Base-by-base conservation (phyloP, 2,888 invertebrate species). In the Therioaphis trifolii region DNA sequence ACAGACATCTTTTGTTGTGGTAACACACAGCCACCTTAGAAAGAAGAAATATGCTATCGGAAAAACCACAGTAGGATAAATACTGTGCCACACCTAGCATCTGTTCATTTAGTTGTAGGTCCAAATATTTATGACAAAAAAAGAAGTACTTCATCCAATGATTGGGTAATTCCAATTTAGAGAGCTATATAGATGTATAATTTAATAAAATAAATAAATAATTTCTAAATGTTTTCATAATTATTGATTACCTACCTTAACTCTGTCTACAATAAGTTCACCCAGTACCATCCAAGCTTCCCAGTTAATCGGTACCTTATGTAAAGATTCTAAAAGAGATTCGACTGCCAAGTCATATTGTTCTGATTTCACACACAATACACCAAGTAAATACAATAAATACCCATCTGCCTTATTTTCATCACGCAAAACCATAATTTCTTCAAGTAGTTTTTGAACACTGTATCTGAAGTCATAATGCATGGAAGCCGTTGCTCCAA, bases 121-220 rank as follows among this genome's bases (percentile, higher is more conserved):
- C 97, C 80, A 97, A 91, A 89, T 95, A 96, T 18, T 95, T 93
- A 88, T 97, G 95, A 0, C 94, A 97, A 85, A 95, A 90, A 89
- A 98, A 99, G 88, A 99, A 95, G 86, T 95, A 92, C 89, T 94
- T 94, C 91, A 98, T 96, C 98, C 98, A 99, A 89, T 97, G 96
- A 86, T 93, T 92, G 0, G 97, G 97, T 29, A 92, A 87, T 5
- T 88, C 86, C 78, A 91, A 87, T 15, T 88, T 88, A 82, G 88
- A 87, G 85, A 91, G 87, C 90, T 90, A 88, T 76, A 87, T 87
- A 77, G 85, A 80, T 52, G 35, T 61, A 43, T 35, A 71, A 66
- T 29, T 43, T 0, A 69, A n/a, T 0, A 35, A 49, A 11, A 1
- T 9, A 49, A 49, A 68, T 40, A 52, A 78, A 52, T n/a, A 40